phyloP scores from a whole-genome alignment of 2,797 vertebrate species.

The Acrossocheilus wenchowensis region DNA sequence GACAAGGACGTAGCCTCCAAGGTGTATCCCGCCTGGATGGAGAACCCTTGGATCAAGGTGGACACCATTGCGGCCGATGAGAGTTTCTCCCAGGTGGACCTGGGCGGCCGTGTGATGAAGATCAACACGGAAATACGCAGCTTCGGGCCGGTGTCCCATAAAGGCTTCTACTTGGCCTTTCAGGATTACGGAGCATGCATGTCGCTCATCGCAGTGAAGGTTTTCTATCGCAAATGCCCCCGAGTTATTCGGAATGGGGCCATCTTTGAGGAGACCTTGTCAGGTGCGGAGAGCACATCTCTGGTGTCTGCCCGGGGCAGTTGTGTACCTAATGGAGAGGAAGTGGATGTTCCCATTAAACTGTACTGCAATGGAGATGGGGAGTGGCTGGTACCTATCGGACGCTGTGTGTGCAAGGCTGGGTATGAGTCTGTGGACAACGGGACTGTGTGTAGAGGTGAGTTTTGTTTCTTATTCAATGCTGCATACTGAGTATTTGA shows the following conservation, averaged over 20 bases:
- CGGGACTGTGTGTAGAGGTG: slow-evolving; percentile 90
- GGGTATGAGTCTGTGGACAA: slow-evolving; percentile 90
- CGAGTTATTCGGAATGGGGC: slow-evolving; percentile 88
- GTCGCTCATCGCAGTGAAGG: slow-evolving; percentile 92
- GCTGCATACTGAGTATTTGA: neutral
- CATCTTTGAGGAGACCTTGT: slow-evolving; percentile 90
- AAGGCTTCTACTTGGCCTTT: slow-evolving; percentile 94
- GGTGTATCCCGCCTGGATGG: slow-evolving; percentile 92
- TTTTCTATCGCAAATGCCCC: slow-evolving; percentile 95
- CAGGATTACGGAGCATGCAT: slow-evolving; percentile 98
- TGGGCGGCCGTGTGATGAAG: slow-evolving; percentile 94
- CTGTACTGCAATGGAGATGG: slow-evolving; percentile 95
- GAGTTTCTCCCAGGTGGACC: slow-evolving; percentile 96
- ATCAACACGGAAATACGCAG: slow-evolving; percentile 96
- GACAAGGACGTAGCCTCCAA: slow-evolving; percentile 88
- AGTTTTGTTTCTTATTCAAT: slow-evolving; percentile 52
- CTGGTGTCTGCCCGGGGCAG: slow-evolving; percentile 90
- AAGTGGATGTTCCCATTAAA: slow-evolving; percentile 96
- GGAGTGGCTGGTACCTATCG: slow-evolving; percentile 97
- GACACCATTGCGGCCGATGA: slow-evolving; percentile 96
- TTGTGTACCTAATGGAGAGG: slow-evolving; percentile 91
- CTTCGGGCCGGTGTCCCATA: slow-evolving; percentile 92
- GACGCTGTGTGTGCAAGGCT: slow-evolving; percentile 92
- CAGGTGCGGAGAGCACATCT: slow-evolving; percentile 93
- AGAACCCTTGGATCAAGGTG: slow-evolving; percentile 97